Conservation (phyloP, 1,140 invertebrate species). For the Drosophila pallidifrons region DNA sequence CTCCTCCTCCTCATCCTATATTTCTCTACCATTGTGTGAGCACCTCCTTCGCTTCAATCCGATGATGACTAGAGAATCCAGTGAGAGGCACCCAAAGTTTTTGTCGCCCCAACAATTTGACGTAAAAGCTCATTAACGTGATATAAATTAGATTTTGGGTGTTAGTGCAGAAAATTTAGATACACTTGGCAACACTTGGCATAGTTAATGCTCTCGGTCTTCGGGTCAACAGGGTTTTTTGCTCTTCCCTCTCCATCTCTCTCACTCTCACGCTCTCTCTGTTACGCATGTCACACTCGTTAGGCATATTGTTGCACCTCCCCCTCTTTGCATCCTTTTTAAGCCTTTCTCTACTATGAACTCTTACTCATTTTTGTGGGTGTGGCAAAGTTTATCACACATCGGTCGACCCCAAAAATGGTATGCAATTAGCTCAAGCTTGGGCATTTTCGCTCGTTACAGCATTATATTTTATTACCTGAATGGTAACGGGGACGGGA, state of each 20-base stretch:
- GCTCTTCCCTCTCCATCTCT: background rate
- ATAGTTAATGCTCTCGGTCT: constrained; percentile 50
- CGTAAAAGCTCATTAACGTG: constrained; percentile 82
- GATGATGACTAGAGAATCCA: background rate
- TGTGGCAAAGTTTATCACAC: constrained; percentile 35
- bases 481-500: background rate
- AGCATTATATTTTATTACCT: constrained; percentile 38
- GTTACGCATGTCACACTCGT: constrained; percentile 24
- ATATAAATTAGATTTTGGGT: constrained; percentile 82
- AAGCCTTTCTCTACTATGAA: background rate
- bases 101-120: constrained; percentile 61
- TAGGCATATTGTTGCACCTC: constrained; percentile 35
- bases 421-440: constrained; percentile 43
- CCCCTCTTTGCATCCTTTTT: too few relatives aligned
- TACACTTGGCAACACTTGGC: constrained; percentile 62
- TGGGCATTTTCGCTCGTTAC: constrained; percentile 10
- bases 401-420: constrained; percentile 40
- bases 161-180: constrained; percentile 73
- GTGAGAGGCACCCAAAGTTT: constrained; percentile 6
- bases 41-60: background rate
- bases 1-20: background rate
- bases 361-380: background rate
- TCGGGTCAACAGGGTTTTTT: background rate
- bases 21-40: too few relatives aligned
- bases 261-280: background rate